Base-by-base conservation (phyloP, 2,113 vertebrate species). In the Pipra filicauda region DNA sequence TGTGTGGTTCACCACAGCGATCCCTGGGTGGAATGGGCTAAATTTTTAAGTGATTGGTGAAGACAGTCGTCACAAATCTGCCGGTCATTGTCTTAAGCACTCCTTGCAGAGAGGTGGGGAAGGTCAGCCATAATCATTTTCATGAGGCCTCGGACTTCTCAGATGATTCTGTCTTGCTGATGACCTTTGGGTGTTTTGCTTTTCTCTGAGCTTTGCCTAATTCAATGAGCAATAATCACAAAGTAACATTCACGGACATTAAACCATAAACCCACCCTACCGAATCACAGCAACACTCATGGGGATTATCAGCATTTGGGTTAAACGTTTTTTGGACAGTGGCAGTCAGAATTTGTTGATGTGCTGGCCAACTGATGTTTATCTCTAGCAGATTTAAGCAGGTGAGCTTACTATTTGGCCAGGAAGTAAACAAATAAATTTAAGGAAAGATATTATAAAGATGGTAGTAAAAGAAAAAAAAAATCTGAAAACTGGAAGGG, bases 161-260 rank as follows among this genome's bases (percentile, higher is more conserved):
- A 17, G 52, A 33, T 31, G 2, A 43, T 87, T 43, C 85, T 57
- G 28, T 77, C 93, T 90, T 41, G 0, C 49, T n/a, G n/a, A 62
- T 89, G 93, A 88, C 91, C 95, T 89, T 78, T 84, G 93, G 81
- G 91, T 55, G 84, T 61, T 66, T 87, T 46, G 37, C 46, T 88
- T 78, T 71, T 41, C 92, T 22, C 69, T 9, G 58, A 84, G 88
- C 93, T 70, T 92, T 67, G 84, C 76, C 83, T 95, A 92, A 92
- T 55, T 20, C 54, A 12, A 14, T 39, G 90, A 95, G 77, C 96
- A 97, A 95, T 94, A 89, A 90, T 89, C 88, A 89, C 27, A 72
- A 82, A 96, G 96, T 57, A 87, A 44, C 67, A 27, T 35, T 85
- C 75, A 41, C 5, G 2, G 85, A 14, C 61, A 62, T 88, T 88